Evolutionary conservation across 2,888 invertebrate genomes (phyloP).

Genomic region (Caenorhabditis sp.): DNA sequence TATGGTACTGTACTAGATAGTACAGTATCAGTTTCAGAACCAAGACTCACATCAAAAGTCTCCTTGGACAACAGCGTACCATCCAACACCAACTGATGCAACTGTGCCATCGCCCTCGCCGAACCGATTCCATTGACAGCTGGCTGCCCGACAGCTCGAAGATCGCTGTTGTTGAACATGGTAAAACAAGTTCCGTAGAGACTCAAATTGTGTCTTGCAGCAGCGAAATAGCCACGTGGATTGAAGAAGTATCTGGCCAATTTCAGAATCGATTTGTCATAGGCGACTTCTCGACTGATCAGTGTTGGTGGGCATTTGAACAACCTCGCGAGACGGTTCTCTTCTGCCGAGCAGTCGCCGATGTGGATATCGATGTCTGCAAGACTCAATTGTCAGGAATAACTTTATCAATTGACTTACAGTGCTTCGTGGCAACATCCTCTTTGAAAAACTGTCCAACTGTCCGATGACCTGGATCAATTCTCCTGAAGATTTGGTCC

Average conservation of each 20-base stretch:
- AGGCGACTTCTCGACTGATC: conserved; percentile 59
- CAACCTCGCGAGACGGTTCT: conserved; percentile 76
- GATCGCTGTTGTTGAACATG: conserved; percentile 79
- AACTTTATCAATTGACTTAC: conserved; percentile 20
- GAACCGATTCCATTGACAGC: conserved; percentile 81
- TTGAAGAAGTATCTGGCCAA: conserved; percentile 65
- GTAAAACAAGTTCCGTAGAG: conserved; percentile 64
- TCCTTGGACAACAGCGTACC: conserved; percentile 72
- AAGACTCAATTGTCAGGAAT: too few species aligned
- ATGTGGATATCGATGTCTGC: conserved; percentile 83
- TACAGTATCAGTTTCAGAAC: too few species aligned
- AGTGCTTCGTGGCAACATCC: conserved; percentile 66
- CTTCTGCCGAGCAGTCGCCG: conserved; percentile 79
- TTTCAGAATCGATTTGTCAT: conserved; percentile 59
- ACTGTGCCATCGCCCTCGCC: conserved; percentile 81
- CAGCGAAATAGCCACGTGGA: conserved; percentile 64
- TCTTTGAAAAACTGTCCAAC: conserved; percentile 81
- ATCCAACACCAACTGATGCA: conserved; percentile 82
- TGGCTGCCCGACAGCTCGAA: conserved; percentile 78
- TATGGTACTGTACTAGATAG: too few species aligned
- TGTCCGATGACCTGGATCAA: conserved; percentile 82
- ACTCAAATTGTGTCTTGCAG: conserved; percentile 61
- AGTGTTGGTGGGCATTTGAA: conserved; percentile 56
- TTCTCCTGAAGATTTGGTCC: conserved; percentile 81
- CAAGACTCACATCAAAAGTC: conserved; percentile 65